A percentile compares a stretch with the other conserved stretches of the same genome.
These are phyloP conservation scores for Silurus glanis DNA, from an alignment of 2,113 vertebrate species.

Conservation along the genomic window DNA sequence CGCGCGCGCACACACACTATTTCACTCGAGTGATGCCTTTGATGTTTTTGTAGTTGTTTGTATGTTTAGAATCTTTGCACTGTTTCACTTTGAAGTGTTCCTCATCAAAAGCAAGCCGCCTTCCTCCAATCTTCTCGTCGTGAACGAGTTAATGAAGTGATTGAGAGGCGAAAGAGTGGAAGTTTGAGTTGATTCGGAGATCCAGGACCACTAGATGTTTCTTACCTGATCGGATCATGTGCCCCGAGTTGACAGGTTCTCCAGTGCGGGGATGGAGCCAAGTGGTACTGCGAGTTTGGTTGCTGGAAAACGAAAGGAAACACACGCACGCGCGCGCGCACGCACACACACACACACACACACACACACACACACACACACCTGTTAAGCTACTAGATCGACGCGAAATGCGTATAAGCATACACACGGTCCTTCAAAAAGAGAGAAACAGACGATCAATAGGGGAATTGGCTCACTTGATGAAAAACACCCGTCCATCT, in stretches of 20 bases:
- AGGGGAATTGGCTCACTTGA: slow-evolving; percentile 76
- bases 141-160: neutral
- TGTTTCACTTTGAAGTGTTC: slow-evolving; percentile 15
- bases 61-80: neutral
- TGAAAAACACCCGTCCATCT: slow-evolving; percentile 93
- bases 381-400: slow-evolving; percentile 70
- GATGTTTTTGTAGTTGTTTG: neutral
- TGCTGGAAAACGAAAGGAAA: slow-evolving; percentile 73
- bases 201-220: neutral
- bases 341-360: neutral
- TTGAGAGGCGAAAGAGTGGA: neutral
- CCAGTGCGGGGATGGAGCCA: slow-evolving; percentile 94
- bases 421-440: neutral
- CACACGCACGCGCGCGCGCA: no score
- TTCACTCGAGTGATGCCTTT: neutral
- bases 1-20: neutral
- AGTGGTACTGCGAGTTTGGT: slow-evolving; percentile 83
- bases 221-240: slow-evolving; percentile 97
- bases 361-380: slow-evolving; percentile 55
- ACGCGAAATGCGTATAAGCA: slow-evolving; percentile 32
- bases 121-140: neutral
- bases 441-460: neutral
- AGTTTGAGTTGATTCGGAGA: neutral
- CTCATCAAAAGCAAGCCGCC: neutral
- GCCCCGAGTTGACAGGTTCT: slow-evolving; percentile 95